These are phyloP conservation scores for Ariopsis seemanni DNA, from an alignment of 2,113 vertebrate genomes.

Conservation along the genomic window DNA sequence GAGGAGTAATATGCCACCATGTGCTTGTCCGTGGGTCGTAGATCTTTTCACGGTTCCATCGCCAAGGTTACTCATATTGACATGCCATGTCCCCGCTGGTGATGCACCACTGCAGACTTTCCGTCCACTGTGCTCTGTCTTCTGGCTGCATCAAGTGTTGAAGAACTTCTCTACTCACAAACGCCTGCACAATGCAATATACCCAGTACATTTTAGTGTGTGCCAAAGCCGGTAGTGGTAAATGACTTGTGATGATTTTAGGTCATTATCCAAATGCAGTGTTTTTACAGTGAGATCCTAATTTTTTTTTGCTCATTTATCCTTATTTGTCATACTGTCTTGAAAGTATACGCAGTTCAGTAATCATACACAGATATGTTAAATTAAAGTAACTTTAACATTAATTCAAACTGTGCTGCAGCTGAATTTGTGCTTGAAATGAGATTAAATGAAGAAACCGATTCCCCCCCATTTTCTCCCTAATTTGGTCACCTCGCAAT, in stretches of 20 bases:
- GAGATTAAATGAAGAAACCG: background rate
- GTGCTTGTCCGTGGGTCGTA: constrained; percentile 43
- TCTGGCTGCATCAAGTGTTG: background rate
- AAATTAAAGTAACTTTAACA: background rate
- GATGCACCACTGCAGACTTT: constrained; percentile 19
- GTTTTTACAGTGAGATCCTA: background rate
- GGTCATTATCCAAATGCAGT: constrained; percentile 16
- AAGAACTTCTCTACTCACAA: constrained; percentile 10
- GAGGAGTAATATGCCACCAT: constrained; percentile 49
- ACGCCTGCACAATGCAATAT: background rate
- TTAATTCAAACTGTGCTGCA: background rate
- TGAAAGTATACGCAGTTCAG: background rate
- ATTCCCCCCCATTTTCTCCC: background rate
- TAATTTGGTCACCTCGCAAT: background rate
- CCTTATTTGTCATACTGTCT: background rate
- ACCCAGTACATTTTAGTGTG: background rate
- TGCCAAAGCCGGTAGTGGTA: constrained; percentile 8
- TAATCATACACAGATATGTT: background rate
- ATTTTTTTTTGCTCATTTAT: background rate
- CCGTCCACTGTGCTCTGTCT: background rate
- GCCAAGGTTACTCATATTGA: constrained; percentile 54
- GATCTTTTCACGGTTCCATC: constrained; percentile 50
- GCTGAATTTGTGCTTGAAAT: background rate
- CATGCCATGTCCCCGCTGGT: constrained; percentile 26
- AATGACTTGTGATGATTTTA: background rate